Evolutionary conservation across 2,113 vertebrate species (phyloP).

Genomic region (Stercorarius parasiticus): DNA sequence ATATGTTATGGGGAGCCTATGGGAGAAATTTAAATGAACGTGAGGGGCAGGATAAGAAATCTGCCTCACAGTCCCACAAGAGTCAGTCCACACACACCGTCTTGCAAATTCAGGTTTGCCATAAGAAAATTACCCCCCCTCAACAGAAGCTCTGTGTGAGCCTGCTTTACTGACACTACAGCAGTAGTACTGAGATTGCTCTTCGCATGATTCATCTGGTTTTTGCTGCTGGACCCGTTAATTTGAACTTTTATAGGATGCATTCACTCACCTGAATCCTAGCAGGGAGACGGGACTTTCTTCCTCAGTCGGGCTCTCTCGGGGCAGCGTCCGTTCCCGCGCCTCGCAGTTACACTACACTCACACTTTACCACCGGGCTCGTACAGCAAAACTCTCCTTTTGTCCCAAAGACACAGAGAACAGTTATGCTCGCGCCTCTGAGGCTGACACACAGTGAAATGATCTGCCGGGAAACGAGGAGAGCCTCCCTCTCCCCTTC

Average conservation of each 20-base stretch:
- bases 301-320: neutral
- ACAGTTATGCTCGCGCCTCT: slow-evolving; percentile 28
- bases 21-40: neutral
- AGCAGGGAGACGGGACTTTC: neutral
- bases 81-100: neutral
- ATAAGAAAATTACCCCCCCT: neutral
- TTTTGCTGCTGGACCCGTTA: neutral
- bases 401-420: slow-evolving; percentile 25
- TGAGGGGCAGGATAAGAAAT: neutral
- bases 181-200: neutral
- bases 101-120: neutral
- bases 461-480: neutral
- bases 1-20: neutral
- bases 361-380: slow-evolving; percentile 36
- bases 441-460: slow-evolving; percentile 27
- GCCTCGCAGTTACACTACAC: neutral
- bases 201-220: neutral
- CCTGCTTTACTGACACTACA: neutral
- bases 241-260: neutral
- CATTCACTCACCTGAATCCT: slow-evolving; percentile 41
- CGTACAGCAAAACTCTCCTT: slow-evolving; percentile 12
- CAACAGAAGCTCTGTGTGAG: neutral
- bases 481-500: slow-evolving; percentile 18
- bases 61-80: neutral
- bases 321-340: neutral